Evolutionary conservation across 2,888 invertebrate genomes (phyloP).

Genomic region (Caenorhabditis sp.): DNA sequence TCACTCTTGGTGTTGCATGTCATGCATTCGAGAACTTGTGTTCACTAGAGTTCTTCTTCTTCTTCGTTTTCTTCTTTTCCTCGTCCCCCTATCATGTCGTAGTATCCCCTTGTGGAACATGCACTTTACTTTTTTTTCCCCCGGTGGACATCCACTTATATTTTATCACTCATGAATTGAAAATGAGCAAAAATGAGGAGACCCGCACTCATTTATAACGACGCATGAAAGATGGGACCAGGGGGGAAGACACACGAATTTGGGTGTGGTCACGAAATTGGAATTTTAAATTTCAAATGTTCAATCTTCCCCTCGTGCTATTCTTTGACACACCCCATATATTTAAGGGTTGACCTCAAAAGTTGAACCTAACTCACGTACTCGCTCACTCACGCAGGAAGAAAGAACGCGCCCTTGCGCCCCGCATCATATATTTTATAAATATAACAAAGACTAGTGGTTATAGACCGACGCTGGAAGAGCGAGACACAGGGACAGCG

Average conservation of each 20-base stretch:
- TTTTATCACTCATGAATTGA: conserved; percentile 52
- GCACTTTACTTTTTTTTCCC: conserved; percentile 37
- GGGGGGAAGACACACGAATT: conserved; percentile 22
- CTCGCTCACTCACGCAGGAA: too few species aligned
- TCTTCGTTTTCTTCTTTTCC: not conserved
- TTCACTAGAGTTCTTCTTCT: conserved; percentile 37
- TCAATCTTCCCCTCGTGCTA: not conserved
- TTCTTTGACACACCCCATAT: too few species aligned
- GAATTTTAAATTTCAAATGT: conserved; percentile 1
- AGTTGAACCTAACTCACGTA: not conserved
- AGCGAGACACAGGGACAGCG: conserved; percentile 8
- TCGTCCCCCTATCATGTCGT: not conserved
- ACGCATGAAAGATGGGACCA: conserved; percentile 19
- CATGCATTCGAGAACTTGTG: conserved; percentile 57
- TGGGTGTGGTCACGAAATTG: not conserved
- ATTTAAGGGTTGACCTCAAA: not conserved
- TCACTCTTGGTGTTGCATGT: conserved; percentile 57
- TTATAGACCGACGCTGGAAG: not conserved
- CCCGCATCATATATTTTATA: not conserved
- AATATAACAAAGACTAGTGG: conserved; percentile 6
- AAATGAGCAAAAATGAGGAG: conserved; percentile 19
- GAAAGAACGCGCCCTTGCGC: not conserved
- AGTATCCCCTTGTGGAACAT: too few species aligned
- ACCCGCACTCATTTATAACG: conserved; percentile 10
- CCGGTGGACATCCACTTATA: not conserved